Conservation (phyloP, 2,888 invertebrate genomes). For the Amiota minor region DNA sequence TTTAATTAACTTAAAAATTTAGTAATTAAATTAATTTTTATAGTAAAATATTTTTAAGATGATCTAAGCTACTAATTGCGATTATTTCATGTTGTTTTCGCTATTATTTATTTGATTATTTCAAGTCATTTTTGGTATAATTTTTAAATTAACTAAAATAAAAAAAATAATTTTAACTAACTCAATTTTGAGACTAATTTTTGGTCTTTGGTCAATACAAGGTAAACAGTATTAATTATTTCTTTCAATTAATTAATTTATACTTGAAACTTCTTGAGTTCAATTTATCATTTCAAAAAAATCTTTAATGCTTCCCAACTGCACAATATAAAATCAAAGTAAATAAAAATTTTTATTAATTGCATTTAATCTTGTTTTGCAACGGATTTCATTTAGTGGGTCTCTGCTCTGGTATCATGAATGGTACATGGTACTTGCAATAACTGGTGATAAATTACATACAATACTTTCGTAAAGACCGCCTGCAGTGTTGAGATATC, state of each 20-base stretch:
- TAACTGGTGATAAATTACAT: too few relatives aligned
- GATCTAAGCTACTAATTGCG: not conserved
- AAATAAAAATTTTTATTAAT: not conserved
- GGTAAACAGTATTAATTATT: not conserved
- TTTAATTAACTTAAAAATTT: slow-evolving; percentile 42
- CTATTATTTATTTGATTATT: not conserved
- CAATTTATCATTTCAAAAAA: slow-evolving; percentile 3
- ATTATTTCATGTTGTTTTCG: too few relatives aligned
- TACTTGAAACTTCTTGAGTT: not conserved
- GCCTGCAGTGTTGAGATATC: not conserved
- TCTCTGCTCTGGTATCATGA: too few relatives aligned
- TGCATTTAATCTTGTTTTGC: not conserved
- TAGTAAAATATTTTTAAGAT: not conserved
- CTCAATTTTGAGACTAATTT: not conserved
- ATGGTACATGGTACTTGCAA: too few relatives aligned
- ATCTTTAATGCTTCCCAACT: not conserved
- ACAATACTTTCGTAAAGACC: too few relatives aligned
- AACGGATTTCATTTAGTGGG: too few relatives aligned
- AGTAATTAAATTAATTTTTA: slow-evolving; percentile 18
- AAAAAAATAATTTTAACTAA: not conserved
- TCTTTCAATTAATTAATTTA: not conserved
- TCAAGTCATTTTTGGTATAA: not conserved
- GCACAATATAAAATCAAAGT: too few relatives aligned
- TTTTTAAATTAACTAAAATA: not conserved
- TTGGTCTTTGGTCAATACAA: not conserved